Conservation (phyloP, 2,113 vertebrate species). For the Sminthopsis crassicaudata region DNA sequence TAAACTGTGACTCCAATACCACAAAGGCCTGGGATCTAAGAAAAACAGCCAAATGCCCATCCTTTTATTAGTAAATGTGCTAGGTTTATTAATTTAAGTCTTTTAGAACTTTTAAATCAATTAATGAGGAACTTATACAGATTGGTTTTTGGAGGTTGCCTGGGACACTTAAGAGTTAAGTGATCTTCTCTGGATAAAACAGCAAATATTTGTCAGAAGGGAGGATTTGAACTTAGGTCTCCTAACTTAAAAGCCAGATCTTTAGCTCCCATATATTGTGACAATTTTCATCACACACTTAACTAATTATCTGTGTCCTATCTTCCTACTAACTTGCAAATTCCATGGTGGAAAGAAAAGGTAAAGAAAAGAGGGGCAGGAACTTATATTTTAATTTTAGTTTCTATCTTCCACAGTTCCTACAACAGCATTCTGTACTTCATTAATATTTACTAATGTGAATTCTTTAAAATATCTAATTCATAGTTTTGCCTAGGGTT, state of each 20-base stretch:
- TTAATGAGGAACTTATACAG: neutral
- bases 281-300: neutral
- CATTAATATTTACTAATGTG: neutral
- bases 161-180: neutral
- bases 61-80: neutral
- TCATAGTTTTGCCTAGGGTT: neutral
- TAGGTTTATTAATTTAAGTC: neutral
- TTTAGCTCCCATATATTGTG: neutral
- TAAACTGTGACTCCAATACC: neutral
- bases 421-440: neutral
- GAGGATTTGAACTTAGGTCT: too few relatives aligned
- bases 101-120: neutral
- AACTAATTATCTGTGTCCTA: neutral
- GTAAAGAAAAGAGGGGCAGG: neutral
- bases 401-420: neutral
- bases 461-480: neutral
- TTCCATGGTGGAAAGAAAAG: neutral
- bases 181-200: neutral
- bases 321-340: neutral
- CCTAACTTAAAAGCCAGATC: neutral
- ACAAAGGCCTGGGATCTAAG: neutral
- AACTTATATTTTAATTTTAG: neutral
- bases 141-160: neutral
- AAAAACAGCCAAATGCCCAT: neutral
- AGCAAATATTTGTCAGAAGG: neutral